A percentile compares a stretch with the other conserved stretches of the same genome.
Conservation (phyloP, 1,140 invertebrate species). For the Acyrthosiphon pisum region DNA sequence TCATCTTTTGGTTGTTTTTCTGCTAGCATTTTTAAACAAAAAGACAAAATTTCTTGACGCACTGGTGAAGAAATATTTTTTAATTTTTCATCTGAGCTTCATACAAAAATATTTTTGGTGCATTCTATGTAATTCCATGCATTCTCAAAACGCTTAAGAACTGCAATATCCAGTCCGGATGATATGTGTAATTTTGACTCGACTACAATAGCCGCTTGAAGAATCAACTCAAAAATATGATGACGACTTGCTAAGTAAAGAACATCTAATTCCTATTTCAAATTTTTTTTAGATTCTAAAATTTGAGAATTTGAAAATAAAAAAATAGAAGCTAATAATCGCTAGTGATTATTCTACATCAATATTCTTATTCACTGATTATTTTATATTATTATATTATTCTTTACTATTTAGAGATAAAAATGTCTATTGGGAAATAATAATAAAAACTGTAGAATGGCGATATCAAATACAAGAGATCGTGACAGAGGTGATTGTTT, state of each 20-base stretch:
- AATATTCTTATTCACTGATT: slow-evolving; percentile 2
- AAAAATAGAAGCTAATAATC: neutral
- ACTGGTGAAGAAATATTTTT: neutral
- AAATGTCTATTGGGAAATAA: neutral
- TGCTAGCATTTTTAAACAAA: neutral
- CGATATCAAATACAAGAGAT: too few relatives aligned
- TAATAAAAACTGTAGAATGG: neutral
- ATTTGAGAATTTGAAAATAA: neutral
- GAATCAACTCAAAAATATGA: slow-evolving; percentile 58
- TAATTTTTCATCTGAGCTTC: neutral
- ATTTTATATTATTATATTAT: neutral
- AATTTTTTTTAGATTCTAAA: neutral
- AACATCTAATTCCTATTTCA: slow-evolving; percentile 53
- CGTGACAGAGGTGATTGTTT: too few relatives aligned
- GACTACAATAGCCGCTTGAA: neutral
- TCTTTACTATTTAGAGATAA: neutral
- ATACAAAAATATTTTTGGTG: neutral
- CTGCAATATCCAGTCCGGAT: neutral
- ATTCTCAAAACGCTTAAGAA: slow-evolving; percentile 25
- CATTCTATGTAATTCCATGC: neutral
- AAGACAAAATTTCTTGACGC: slow-evolving; percentile 17
- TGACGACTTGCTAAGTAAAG: slow-evolving; percentile 58
- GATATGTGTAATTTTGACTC: slow-evolving; percentile 6
- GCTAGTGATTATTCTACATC: neutral
- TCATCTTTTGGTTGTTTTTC: slow-evolving; percentile 48